Evolutionary conservation across 1,140 invertebrate genomes (phyloP).

Genomic region (Batillaria attramentaria): DNA sequence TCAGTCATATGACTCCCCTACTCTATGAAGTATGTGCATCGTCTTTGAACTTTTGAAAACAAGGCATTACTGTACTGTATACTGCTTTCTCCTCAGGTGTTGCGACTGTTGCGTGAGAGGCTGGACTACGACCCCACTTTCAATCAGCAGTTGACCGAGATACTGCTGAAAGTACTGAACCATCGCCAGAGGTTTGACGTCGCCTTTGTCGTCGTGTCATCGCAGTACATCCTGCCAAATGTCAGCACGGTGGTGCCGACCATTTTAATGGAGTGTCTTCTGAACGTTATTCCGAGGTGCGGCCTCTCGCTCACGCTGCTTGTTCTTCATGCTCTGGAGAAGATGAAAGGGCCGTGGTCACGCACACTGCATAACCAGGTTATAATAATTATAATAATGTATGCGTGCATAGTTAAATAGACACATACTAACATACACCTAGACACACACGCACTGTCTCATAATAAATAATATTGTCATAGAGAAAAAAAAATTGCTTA

Average conservation of each 20-base stretch:
- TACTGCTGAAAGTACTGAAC: slow-evolving; percentile 27
- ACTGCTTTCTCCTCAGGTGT: slow-evolving; percentile 25
- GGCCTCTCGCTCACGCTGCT: slow-evolving; percentile 23
- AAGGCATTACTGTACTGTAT: too few species aligned
- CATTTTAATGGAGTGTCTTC: slow-evolving; percentile 28
- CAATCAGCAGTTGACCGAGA: slow-evolving; percentile 28
- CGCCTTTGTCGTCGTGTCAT: slow-evolving; percentile 26
- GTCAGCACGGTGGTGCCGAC: slow-evolving; percentile 26
- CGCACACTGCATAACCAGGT: slow-evolving; percentile 39
- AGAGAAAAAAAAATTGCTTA: background rate
- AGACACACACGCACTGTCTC: too few species aligned
- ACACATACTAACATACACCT: too few species aligned
- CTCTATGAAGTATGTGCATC: too few species aligned
- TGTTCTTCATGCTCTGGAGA: slow-evolving; percentile 37
- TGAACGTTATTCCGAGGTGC: slow-evolving; percentile 38
- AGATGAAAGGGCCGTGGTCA: slow-evolving; percentile 37
- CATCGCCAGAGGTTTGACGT: slow-evolving; percentile 29
- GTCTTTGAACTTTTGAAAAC: too few species aligned
- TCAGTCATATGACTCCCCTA: too few species aligned
- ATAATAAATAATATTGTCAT: background rate
- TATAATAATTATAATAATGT: background rate
- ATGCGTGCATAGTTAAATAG: too few species aligned
- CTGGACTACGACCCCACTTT: slow-evolving; percentile 22
- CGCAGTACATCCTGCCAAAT: slow-evolving; percentile 36
- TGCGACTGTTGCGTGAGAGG: slow-evolving; percentile 35